A percentile compares a stretch with the other conserved stretches of the same genome.
Evolutionary conservation across 2,888 invertebrate genomes (phyloP).

Genomic region (Drosophila borborema): DNA sequence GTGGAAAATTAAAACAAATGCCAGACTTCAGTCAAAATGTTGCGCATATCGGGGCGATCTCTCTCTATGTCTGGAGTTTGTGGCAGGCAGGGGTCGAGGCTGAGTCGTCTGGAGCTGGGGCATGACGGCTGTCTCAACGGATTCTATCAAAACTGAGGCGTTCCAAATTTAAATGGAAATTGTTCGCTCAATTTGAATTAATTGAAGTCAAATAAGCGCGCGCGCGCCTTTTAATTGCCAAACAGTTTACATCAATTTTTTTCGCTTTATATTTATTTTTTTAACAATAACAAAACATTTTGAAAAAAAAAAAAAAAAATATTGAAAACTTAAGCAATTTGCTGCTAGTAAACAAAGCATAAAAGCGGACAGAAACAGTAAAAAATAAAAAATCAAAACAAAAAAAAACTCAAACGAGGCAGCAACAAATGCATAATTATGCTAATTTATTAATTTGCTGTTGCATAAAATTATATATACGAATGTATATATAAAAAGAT

Average conservation of each 20-base stretch:
- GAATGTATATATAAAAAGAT: constrained; percentile 5
- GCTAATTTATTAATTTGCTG: constrained; percentile 68
- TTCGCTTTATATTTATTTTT: background rate
- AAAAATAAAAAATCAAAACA: constrained; percentile 9
- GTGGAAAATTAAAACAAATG: constrained; percentile 62
- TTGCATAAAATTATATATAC: constrained; percentile 50
- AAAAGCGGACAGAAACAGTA: constrained; percentile 41
- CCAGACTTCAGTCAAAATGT: constrained; percentile 33
- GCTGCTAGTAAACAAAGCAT: constrained; percentile 70
- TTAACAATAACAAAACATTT: constrained; percentile 21
- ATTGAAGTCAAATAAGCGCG: constrained; percentile 44
- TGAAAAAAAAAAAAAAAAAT: constrained; percentile 2
- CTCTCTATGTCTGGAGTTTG: constrained; percentile 14
- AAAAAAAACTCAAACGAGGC: constrained; percentile 36
- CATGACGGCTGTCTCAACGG: constrained; percentile 17
- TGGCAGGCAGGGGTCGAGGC: constrained; percentile 43
- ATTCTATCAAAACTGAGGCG: constrained; percentile 19
- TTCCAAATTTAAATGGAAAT: constrained; percentile 38
- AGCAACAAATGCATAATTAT: constrained; percentile 73
- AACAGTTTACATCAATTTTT: constrained; percentile 37
- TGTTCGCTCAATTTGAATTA: constrained; percentile 66
- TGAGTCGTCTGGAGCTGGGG: constrained; percentile 25
- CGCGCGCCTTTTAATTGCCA: constrained; percentile 49
- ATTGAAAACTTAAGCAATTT: constrained; percentile 43
- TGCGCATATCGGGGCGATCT: constrained; percentile 32